Evolutionary conservation across 1,140 invertebrate species (phyloP), one percentile per base, ranked within the genome.

Genomic region (Drosophila watanabei): DNA sequence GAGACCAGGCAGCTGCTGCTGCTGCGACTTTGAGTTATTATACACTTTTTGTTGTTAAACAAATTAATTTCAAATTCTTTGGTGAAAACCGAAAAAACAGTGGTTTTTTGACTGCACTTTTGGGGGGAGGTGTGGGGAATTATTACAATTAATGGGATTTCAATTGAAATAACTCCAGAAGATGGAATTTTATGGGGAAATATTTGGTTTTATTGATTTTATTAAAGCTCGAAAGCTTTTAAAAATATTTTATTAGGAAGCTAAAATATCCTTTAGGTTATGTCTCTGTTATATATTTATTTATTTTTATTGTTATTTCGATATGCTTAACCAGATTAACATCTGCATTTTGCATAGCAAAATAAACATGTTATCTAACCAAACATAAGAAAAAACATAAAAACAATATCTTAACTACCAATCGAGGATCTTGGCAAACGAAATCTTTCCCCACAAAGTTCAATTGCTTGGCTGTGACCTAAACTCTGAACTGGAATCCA

Each of bases 61-160:
- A 79, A 79, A 79, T 79, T 79, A 79, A 79, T 79, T 54, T 62
- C 58, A 49, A 79, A 79, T 72, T 79, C 69, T 79, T 73, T 46
- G 6, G 68, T 61, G 71, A 57, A 75, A 75, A 75, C 48, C 30
- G 33, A 63, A 39, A 24, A 56, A 54, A 59, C 39, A 28, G 52
- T 70, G 33, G 30, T 28, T 56, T 65, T 68, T 46, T 46, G 33
- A 49, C 18, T 54, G 65, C 46, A 30, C 35, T 35, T 43, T 51
- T 70, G 37, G n/a, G 30, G 30, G 48, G n/a, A 9, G 24, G 37
- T 7, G 35, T 69, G 62, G 32, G 30, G 39, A 20, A 33, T 24
- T 41, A 66, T 28, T 68, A 7, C n/a, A 20, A 4, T 13, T 35
- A 4, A 10, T 37, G 11, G 20, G 32, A 0, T 35, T 2, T 18